Base-by-base conservation (phyloP, 2,888 invertebrate species). In the Nomada fabriciana region DNA sequence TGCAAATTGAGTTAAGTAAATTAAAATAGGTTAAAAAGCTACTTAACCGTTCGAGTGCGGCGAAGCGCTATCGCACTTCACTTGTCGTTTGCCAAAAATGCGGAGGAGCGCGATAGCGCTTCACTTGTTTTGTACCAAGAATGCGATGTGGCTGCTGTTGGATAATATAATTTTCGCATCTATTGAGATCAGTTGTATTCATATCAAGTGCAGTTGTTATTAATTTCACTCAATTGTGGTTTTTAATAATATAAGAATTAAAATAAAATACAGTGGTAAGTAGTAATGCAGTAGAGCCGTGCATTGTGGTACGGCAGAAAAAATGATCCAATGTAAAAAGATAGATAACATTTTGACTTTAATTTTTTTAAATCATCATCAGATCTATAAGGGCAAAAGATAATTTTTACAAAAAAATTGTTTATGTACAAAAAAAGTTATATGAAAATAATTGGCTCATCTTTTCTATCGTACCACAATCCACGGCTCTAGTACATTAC, bases 281-380 rank as follows among this genome's bases (percentile, higher is more conserved):
- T n/a, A 64, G 64, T 64, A 64, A 23, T 50, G 64, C 64, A n/a
- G n/a, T n/a, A n/a, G n/a, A n/a, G n/a, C n/a, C n/a, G n/a, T n/a
- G n/a, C n/a, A n/a, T n/a, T n/a, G 50, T 64, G 64, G 64, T 64
- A 64, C 25, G 64, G 64, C 50, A 64, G 64, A 64, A 64, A 50
- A 64, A 43, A 61, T 43, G 61, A 29, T 43, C 29, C 61, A 61
- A 61, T 61, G 61, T 61, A 61, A 61, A 36, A 61, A 61, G 61
- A 43, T 42, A 61, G 61, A 61, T 61, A 61, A n/a, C 23, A n/a
- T 61, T 61, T 61, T 42, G 61, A 61, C 42, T 61, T 25, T 43
- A 61, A 61, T 61, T 61, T 64, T 64, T 64, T 52, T 25, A 25
- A 25, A 25, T 25, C 25, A 1, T 25, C 25, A 25, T 25, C 25